Evolutionary conservation across 2,113 vertebrate genomes (phyloP).

Genomic region (Eublepharis macularius): DNA sequence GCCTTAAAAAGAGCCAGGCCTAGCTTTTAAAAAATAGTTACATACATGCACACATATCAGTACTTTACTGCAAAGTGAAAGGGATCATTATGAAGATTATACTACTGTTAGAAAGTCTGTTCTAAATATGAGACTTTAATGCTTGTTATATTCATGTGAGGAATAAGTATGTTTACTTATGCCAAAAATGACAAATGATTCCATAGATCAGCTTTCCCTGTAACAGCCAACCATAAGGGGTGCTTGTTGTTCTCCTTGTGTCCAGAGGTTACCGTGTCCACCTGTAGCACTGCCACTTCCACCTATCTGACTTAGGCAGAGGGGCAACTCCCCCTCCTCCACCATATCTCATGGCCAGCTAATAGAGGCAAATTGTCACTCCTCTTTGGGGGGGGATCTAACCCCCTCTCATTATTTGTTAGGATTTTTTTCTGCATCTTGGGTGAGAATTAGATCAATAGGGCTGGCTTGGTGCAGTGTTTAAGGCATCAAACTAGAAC

Average conservation of each 20-base stretch:
- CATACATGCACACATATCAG: background rate
- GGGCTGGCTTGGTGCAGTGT: too few species aligned
- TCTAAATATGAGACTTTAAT: background rate
- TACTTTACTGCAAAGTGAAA: background rate
- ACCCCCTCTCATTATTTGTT: too few species aligned
- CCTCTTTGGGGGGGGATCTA: too few species aligned
- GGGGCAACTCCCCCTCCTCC: too few species aligned
- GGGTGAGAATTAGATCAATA: too few species aligned
- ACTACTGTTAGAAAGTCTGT: background rate
- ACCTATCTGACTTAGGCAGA: too few species aligned
- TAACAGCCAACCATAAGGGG: background rate
- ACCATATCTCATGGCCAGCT: too few species aligned
- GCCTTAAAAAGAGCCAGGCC: slow-evolving; percentile 23
- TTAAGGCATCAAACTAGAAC: too few species aligned
- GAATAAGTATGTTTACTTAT: background rate
- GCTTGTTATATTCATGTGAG: background rate
- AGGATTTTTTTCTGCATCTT: too few species aligned
- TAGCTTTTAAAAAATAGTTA: background rate
- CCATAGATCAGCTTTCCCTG: background rate
- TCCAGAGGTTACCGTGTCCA: background rate
- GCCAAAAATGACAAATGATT: background rate
- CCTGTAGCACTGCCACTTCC: too few species aligned
- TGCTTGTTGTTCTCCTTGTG: background rate
- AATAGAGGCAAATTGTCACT: too few species aligned
- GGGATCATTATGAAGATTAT: background rate